Evolutionary conservation across 2,888 invertebrate genomes (phyloP), one percentile per base, ranked within the genome.

Genomic region (Oxyteleia sp.): DNA sequence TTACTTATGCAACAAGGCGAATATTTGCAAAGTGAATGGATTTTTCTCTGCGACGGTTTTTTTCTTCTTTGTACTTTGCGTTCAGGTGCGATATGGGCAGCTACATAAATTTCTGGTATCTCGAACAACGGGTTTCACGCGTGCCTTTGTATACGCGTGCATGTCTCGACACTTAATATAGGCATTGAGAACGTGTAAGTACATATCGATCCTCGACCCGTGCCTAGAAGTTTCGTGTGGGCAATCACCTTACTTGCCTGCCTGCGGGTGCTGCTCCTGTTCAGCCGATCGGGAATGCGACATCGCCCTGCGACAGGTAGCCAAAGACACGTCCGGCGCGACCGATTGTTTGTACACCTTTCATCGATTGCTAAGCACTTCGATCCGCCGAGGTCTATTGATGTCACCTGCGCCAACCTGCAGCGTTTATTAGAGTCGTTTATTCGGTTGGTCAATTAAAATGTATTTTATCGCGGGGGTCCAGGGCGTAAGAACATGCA

Each of bases 221-320:
- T 84, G 84, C 78, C 82, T 84, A 29, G 85, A 83, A 83, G 82
- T 86, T 86, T 87, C 87, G 88, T 88, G 88, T 88, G 87, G 88
- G 88, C 89, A 88, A 87, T 86, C 87, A 87, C 89, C 89, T 89
- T 89, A 78, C 87, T 84, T 86, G 85, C 84, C 87, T 87, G 86
- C 80, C 86, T 71, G 86, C 79, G 71, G 75, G 57, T 55, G 74
- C 71, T 57, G 66, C 72, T 71, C 59, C 64, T 57, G 78, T 32
- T 57, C 57, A 8, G 53, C 59, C 66, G 68, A 76, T 51, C 59
- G 71, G 76, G 72, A 85, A 85, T 78, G 83, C 76, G 85, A 68
- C 85, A 72, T 81, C 79, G 84, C 68, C 53, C 63, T 43, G 82
- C 87, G 85, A 86, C 86, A 87, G 88, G 87, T 86, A 84, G 86